Conservation (phyloP, 2,113 vertebrate species). For the Apodemus speciosus region DNA sequence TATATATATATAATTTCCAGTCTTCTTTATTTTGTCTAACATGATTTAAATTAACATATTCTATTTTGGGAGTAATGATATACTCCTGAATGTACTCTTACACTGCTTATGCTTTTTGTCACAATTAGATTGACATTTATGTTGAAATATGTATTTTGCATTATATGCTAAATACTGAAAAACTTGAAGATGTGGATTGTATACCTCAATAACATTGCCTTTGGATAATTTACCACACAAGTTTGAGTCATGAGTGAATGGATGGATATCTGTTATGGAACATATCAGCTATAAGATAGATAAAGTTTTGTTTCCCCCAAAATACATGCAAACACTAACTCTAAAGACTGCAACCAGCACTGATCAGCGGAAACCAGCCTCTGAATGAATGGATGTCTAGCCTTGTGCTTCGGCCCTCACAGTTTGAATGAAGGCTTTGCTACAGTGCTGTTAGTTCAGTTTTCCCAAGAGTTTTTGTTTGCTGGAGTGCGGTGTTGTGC, state of each 20-base stretch:
- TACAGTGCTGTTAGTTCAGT: background rate
- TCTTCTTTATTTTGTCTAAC: constrained; percentile 20
- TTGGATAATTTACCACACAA: background rate
- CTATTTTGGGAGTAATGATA: background rate
- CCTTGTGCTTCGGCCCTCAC: background rate
- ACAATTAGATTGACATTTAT: background rate
- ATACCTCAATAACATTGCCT: background rate
- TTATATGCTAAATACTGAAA: background rate
- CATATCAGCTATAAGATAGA: background rate
- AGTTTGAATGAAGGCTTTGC: background rate
- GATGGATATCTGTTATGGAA: background rate
- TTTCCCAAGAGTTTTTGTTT: background rate
- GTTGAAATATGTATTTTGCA: background rate
- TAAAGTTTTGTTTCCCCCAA: background rate
- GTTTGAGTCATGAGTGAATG: background rate
- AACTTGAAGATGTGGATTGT: background rate
- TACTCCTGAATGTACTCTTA: background rate
- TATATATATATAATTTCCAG: no score
- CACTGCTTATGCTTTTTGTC: background rate
- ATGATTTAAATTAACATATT: background rate
- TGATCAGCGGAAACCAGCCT: background rate
- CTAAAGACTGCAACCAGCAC: background rate
- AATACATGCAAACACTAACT: background rate
- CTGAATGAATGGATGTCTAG: background rate
- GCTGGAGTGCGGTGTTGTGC: background rate